A percentile compares a stretch with the other conserved stretches of the same genome.
Conservation (phyloP, 2,797 vertebrate genomes). For the Serranus cabrilla region DNA sequence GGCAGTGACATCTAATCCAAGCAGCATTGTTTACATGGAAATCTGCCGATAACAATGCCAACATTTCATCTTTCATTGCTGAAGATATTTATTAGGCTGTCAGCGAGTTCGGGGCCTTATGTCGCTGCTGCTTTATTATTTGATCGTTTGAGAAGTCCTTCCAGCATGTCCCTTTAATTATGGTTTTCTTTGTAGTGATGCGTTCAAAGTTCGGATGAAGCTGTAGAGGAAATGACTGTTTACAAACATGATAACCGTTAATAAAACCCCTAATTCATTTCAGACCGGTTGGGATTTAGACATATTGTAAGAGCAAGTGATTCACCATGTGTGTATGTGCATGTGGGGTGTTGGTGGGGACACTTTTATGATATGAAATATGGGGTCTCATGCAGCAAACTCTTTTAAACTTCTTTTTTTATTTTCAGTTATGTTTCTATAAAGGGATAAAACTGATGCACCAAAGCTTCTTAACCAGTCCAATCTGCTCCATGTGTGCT, state of each 20-base stretch:
- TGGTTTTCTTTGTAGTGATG: constrained; percentile 49
- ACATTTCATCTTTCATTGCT: constrained; percentile 58
- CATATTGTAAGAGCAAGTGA: not conserved
- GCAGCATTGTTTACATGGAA: constrained; percentile 52
- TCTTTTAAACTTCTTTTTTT: no score
- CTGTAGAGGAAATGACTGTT: constrained; percentile 41
- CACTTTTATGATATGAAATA: not conserved
- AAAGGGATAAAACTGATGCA: no score
- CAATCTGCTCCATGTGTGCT: no score
- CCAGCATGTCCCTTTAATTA: constrained; percentile 60
- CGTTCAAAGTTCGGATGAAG: constrained; percentile 40
- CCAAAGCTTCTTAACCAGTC: no score
- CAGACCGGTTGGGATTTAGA: constrained; percentile 7
- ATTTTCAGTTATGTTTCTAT: no score
- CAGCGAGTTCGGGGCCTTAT: constrained; percentile 40
- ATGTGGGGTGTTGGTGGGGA: not conserved
- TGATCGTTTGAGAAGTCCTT: constrained; percentile 33
- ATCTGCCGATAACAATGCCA: constrained; percentile 51
- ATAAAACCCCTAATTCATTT: constrained; percentile 39
- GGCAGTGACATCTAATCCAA: constrained; percentile 43
- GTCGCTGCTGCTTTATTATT: constrained; percentile 44
- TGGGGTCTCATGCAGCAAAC: no score
- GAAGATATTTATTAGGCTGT: constrained; percentile 72
- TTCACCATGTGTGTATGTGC: constrained; percentile 3
- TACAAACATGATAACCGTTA: constrained; percentile 39